Conservation (phyloP, 1,140 invertebrate species). For the Agrilus planipennis region DNA sequence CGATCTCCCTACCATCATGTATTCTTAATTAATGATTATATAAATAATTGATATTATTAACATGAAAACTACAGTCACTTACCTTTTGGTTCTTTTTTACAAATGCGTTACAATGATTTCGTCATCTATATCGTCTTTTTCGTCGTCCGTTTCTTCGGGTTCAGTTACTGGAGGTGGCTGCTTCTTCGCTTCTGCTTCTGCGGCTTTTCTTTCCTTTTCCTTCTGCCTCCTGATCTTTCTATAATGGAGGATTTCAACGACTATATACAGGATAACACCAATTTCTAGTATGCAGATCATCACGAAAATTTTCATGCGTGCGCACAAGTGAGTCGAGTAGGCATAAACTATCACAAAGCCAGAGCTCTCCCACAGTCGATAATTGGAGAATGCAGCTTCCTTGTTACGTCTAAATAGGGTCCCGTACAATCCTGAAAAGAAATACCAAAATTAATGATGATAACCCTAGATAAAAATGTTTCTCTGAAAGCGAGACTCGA, state of each 20-base stretch:
- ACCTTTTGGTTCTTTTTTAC: no score
- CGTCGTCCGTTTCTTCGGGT: constrained; percentile 64
- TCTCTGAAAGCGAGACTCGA: no score
- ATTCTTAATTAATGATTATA: no score
- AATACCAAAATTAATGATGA: constrained; percentile 1
- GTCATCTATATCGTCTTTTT: constrained; percentile 73
- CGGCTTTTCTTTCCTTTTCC: constrained; percentile 57
- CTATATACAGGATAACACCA: constrained; percentile 68
- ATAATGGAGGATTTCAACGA: constrained; percentile 72
- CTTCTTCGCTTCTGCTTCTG: constrained; percentile 41
- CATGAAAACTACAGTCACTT: not conserved
- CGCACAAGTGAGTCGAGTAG: constrained; percentile 77
- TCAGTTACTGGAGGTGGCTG: constrained; percentile 34
- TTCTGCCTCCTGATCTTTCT: constrained; percentile 57
- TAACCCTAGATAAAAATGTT: no score
- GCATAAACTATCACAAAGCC: constrained; percentile 89
- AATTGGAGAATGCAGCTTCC: constrained; percentile 94
- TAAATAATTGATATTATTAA: not conserved
- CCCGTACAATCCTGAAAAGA: constrained; percentile 70
- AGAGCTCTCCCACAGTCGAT: constrained; percentile 84
- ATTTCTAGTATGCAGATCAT: constrained; percentile 66
- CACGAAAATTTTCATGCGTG: constrained; percentile 81
- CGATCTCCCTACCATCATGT: no score
- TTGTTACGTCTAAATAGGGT: constrained; percentile 84
- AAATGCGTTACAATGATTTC: constrained; percentile 75